phyloP scores from a whole-genome alignment of 2,797 vertebrate species.

The Labeo calbasu region DNA sequence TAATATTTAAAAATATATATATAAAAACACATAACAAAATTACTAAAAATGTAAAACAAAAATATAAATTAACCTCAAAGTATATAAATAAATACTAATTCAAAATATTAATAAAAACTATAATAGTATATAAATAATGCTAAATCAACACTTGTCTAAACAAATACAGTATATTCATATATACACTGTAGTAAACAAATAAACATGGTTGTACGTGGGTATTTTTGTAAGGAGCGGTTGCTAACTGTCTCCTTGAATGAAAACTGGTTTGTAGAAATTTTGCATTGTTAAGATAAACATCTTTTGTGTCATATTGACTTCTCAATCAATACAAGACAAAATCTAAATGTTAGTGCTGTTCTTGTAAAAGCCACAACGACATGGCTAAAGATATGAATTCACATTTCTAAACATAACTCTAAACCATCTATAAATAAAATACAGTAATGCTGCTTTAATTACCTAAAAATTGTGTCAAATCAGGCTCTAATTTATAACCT shows the following conservation, averaged over 20 bases:
- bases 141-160: not conserved
- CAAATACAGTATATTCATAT: not conserved
- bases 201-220: not conserved
- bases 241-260: not conserved
- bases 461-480: slow-evolving; percentile 11
- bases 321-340: not conserved
- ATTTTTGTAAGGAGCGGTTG: not conserved
- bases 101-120: not conserved
- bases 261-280: slow-evolving; percentile 14
- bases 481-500: slow-evolving; percentile 1
- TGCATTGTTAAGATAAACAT: not conserved
- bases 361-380: not conserved
- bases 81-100: not conserved
- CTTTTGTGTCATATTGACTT: not conserved
- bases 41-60: too few species aligned
- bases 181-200: not conserved
- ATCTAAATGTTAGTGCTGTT: not conserved
- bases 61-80: too few species aligned
- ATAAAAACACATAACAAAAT: too few species aligned
- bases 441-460: slow-evolving; percentile 37
- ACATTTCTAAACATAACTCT: slow-evolving; percentile 8
- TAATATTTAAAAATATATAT: too few species aligned
- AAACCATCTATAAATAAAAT: not conserved
- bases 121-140: not conserved
- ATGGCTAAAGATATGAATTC: not conserved